Percentiles rank a stretch among this genome's conserved stretches.
These are phyloP conservation scores for Euglossa dilemma DNA, from an alignment of 1,140 invertebrate species.

Conservation along the genomic window DNA sequence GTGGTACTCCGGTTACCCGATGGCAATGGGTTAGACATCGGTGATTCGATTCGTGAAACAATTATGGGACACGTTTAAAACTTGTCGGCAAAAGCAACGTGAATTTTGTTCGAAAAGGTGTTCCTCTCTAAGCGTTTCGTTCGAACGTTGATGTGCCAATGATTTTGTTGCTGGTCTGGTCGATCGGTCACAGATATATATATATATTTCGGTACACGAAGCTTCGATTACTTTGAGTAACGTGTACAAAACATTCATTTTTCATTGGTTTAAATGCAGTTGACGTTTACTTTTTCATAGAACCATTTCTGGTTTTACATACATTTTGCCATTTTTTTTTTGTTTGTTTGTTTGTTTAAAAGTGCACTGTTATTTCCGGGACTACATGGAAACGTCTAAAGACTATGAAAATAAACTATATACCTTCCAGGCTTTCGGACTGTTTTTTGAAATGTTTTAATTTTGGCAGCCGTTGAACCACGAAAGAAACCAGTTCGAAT, in stretches of 20 bases:
- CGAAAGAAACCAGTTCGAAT: background rate
- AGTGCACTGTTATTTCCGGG: background rate
- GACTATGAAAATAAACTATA: background rate
- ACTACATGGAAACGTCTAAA: background rate
- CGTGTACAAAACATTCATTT: background rate
- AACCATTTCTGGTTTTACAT: background rate
- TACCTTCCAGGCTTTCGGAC: background rate
- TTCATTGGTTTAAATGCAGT: background rate
- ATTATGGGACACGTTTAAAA: too few species aligned
- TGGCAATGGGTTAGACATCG: background rate
- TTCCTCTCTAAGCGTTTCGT: too few species aligned
- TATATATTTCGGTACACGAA: too few species aligned
- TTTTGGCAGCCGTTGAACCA: slow-evolving; percentile 5
- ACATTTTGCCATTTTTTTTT: slow-evolving; percentile 5
- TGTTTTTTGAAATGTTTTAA: background rate
- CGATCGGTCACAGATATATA: too few species aligned
- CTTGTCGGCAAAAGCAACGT: too few species aligned
- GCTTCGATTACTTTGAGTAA: too few species aligned
- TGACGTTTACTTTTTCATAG: background rate
- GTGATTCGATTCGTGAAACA: too few species aligned
- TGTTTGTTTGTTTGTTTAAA: too few species aligned
- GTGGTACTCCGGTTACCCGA: background rate
- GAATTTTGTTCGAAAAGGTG: too few species aligned
- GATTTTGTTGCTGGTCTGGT: too few species aligned
- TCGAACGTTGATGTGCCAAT: too few species aligned